A percentile compares a stretch with the other conserved stretches of the same genome.
Evolutionary conservation across 2,113 vertebrate genomes (phyloP).

Genomic region (Scomber japonicus): DNA sequence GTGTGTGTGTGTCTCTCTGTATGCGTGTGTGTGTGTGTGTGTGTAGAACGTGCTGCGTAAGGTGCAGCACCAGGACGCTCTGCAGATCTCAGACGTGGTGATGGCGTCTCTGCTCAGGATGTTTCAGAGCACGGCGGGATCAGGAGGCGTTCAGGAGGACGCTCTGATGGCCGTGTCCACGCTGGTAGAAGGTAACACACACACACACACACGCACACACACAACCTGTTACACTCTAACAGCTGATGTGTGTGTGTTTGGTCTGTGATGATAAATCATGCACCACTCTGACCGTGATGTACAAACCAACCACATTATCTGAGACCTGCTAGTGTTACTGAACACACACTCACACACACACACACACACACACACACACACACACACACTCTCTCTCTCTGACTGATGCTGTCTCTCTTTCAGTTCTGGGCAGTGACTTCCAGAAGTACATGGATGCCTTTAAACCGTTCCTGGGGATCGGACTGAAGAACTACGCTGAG

Average conservation of each 20-base stretch:
- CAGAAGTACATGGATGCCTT: constrained; percentile 99
- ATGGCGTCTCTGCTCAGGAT: constrained; percentile 97
- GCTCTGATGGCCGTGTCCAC: constrained; percentile 98
- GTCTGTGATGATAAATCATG: constrained; percentile 45
- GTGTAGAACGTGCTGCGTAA: constrained; percentile 94
- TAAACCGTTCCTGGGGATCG: constrained; percentile 96
- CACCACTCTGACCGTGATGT: constrained; percentile 52
- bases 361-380: no score
- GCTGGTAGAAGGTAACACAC: constrained; percentile 92
- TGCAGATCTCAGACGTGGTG: constrained; percentile 98
- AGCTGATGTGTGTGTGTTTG: not conserved
- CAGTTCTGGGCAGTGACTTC: constrained; percentile 96
- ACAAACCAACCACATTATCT: constrained; percentile 9
- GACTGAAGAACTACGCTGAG: constrained; percentile 97
- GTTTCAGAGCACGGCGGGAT: constrained; percentile 98
- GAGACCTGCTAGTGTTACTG: constrained; percentile 1
- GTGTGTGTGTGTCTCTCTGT: no score
- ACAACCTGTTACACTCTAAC: no score
- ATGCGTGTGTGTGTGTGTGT: not conserved
- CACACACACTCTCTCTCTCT: no score
- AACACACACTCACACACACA: no score
- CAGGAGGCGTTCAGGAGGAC: constrained; percentile 95
- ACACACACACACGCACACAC: no score
- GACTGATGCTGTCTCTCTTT: not conserved
- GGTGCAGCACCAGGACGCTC: constrained; percentile 96